Evolutionary conservation across 2,797 vertebrate species (phyloP).

Genomic region (Sebastes oblongus): DNA sequence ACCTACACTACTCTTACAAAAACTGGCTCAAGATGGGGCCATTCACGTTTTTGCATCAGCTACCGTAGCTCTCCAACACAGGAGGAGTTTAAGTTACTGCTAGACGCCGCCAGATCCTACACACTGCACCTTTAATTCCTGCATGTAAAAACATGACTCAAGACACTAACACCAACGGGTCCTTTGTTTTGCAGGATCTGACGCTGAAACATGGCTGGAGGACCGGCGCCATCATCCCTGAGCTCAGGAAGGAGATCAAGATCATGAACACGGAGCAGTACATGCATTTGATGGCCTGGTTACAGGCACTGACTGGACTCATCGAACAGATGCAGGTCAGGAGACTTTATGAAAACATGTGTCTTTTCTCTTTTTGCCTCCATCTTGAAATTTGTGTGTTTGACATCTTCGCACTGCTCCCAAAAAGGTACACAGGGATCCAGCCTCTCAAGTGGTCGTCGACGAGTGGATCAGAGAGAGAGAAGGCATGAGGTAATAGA

Average conservation of each 20-base stretch:
- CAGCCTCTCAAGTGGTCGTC: conserved; percentile 89
- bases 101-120: no score
- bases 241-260: conserved; percentile 94
- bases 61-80: not conserved
- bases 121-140: not conserved
- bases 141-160: not conserved
- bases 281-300: conserved; percentile 92
- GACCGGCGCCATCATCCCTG: conserved; percentile 97
- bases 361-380: not conserved
- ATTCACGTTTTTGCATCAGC: no score
- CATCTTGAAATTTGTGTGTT: not conserved
- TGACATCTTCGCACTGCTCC: not conserved
- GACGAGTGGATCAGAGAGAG: conserved; percentile 94
- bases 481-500: conserved; percentile 88
- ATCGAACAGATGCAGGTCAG: conserved; percentile 97
- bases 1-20: no score
- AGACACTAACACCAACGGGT: not conserved
- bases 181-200: conserved; percentile 85
- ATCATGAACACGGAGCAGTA: conserved; percentile 97
- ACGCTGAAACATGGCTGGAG: conserved; percentile 98
- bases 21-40: no score
- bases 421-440: conserved; percentile 89
- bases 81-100: no score
- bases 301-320: conserved; percentile 93
- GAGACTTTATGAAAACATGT: not conserved